These are phyloP conservation scores for Takifugu ocellatus DNA, from an alignment of 2,797 vertebrate genomes.

Conservation along the genomic window DNA sequence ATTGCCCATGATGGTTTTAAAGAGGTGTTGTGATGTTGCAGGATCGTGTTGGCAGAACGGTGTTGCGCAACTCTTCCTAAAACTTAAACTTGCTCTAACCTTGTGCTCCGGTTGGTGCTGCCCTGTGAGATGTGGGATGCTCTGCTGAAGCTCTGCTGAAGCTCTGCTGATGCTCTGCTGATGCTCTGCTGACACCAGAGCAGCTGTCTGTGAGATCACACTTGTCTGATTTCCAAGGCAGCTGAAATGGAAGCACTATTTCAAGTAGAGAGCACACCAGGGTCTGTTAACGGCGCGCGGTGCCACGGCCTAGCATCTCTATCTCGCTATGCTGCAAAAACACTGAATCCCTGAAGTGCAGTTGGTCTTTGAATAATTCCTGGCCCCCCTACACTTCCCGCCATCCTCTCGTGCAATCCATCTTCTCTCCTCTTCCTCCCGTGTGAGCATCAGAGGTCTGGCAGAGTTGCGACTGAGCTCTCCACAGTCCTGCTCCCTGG, in stretches of 20 bases:
- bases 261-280: constrained; percentile 20
- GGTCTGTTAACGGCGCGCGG: constrained; percentile 33
- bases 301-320: constrained; percentile 23
- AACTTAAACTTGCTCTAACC: no score
- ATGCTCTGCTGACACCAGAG: constrained; percentile 5
- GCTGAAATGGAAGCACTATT: constrained; percentile 21
- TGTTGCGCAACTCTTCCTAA: no score
- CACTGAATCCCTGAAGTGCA: constrained; percentile 44
- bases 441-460: constrained; percentile 54
- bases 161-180: background rate
- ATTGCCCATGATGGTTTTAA: no score
- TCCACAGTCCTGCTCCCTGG: constrained; percentile 45
- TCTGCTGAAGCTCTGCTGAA: background rate
- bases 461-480: constrained; percentile 41
- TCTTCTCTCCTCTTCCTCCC: constrained; percentile 36
- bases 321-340: constrained; percentile 22
- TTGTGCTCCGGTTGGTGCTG: no score
- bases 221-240: constrained; percentile 10
- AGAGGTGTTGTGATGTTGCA: no score
- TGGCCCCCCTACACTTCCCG: constrained; percentile 15
- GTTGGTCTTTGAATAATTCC: constrained; percentile 55
- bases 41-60: no score
- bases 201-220: constrained; percentile 19
- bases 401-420: constrained; percentile 14
- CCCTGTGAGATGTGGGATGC: no score